Conservation (phyloP, 2,797 vertebrate genomes). For the Enteromius radiatus region DNA sequence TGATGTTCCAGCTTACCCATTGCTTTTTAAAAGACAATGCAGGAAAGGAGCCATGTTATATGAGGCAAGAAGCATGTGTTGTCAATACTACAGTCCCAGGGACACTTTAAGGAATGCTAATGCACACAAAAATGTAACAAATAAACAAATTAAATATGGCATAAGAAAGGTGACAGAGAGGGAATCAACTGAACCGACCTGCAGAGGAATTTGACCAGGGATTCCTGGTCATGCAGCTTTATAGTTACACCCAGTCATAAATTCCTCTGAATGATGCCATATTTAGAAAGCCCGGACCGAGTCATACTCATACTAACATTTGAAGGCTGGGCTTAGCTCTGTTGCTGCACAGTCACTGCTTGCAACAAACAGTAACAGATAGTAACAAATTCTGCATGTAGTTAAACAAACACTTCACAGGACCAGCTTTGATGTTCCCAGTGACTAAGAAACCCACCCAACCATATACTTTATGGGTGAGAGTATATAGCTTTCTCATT, state of each 20-base stretch:
- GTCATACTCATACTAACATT: neutral
- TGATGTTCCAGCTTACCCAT: constrained; percentile 55
- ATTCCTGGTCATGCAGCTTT: constrained; percentile 57
- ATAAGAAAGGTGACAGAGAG: neutral
- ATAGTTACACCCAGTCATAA: constrained; percentile 67
- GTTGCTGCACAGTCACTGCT: neutral
- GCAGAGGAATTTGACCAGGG: constrained; percentile 61
- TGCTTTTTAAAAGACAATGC: constrained; percentile 52
- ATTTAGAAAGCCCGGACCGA: constrained; percentile 5
- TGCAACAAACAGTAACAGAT: neutral
- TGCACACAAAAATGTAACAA: neutral
- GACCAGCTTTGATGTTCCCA: constrained; percentile 20
- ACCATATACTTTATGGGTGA: constrained; percentile 19
- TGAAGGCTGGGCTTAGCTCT: constrained; percentile 21
- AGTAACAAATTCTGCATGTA: neutral
- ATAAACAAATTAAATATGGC: neutral
- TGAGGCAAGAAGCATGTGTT: neutral
- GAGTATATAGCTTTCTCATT: constrained; percentile 16
- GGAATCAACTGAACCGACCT: constrained; percentile 41
- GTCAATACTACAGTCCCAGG: neutral
- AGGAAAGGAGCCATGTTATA: constrained; percentile 15
- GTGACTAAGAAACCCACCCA: constrained; percentile 33
- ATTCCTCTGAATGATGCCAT: constrained; percentile 61
- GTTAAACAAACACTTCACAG: constrained; percentile 19
- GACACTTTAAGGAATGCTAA: neutral